Base-by-base conservation (phyloP, 2,797 vertebrate genomes). In the Diceros bicornis region DNA sequence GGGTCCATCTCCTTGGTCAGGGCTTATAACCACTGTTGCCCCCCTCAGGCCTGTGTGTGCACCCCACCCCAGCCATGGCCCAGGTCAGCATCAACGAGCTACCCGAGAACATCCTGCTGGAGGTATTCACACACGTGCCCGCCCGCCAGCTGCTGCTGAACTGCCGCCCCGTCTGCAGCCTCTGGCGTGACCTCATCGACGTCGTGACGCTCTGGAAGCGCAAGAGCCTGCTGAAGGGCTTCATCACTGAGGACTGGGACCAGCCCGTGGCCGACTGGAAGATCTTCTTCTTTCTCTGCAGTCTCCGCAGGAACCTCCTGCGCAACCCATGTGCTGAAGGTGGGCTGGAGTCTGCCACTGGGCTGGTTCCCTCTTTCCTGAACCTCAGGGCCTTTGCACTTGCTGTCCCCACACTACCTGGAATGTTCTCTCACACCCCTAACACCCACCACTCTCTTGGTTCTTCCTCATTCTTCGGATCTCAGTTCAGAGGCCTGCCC, bases 101-200 rank as follows among this genome's bases (percentile, higher is more conserved):
- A 14, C 99, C 99, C 0, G 97, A 99, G 29, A 99, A 99, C 2
- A 98, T 99, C 18, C 89, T 99, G 91, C 99, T 99, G 98, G 99
- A 99, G 98, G 98, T 99, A 79, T 98, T 99, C 64, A 98, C 98
- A 6, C 98, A 99, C 47, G 93, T 99, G 0, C 99, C 99, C 0
- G 98, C 98, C 2, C 25, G 90, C 7, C 98, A 99, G 0, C 99
- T 99, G 97, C 94, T 99, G 6, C 0, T 37, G 25, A 17, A 32
- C 61, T 99, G 99, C 97, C 98, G 99, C 0, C 98, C 97, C 0
- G 99, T 99, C 55, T 99, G 99, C 96, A 77, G 23, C 4, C 98
- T 99, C 7, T 99, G 99, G 99, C 99, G 99, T 0, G 98, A 99
- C 17, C 97, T 99, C 97, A 99, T 99, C 0, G 99, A 99, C 94